Evolutionary conservation across 2,888 invertebrate genomes (phyloP), one percentile per base, ranked within the genome.

Genomic region (Eremobia ochroleuca): DNA sequence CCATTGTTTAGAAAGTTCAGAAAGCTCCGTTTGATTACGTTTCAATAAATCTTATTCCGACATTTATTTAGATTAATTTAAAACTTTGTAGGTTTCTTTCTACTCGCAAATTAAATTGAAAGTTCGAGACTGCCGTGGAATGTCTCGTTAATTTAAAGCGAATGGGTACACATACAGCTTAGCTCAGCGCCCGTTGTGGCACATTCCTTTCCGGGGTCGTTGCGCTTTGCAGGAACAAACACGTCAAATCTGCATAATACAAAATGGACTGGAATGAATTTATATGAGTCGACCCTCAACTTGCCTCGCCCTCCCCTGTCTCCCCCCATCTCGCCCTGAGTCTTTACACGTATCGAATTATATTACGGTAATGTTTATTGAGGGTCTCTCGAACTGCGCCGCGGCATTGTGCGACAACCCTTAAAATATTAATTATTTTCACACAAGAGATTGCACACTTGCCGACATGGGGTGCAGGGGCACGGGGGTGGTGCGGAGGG

Each of bases 391-490:
- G 64, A 52, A 71, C 76, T 52, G 77, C 58, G 55, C 9, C 43
- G 73, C 68, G 67, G 64, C 81, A 77, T 77, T 83, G 82, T 86
- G 77, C 71, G 78, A 79, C 83, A 64, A 81, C 85, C 87, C 86
- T 85, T 77, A 81, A 79, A 79, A 88, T 90, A 88, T 88, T 90
- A 83, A 91, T 91, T 88, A 88, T 91, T 87, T 83, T 86, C 87
- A 83, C 83, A 86, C 86, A 85, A 87, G 71, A 82, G 80, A 82
- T 78, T 80, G 77, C 78, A 65, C 82, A 46, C 79, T 70, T 43
- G 74, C 55, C 37, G 37, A 40, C 68, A 58, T 13, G n/a, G 40
- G 65, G 52, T 34, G 25, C 25, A 8, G 15, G 31, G 76, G 43
- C 37, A 21, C 31, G 2, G 18, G 58, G 52, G 2, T 25, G 55